Conservation (phyloP, 1,140 invertebrate species). For the Neuroterus valhalla region DNA sequence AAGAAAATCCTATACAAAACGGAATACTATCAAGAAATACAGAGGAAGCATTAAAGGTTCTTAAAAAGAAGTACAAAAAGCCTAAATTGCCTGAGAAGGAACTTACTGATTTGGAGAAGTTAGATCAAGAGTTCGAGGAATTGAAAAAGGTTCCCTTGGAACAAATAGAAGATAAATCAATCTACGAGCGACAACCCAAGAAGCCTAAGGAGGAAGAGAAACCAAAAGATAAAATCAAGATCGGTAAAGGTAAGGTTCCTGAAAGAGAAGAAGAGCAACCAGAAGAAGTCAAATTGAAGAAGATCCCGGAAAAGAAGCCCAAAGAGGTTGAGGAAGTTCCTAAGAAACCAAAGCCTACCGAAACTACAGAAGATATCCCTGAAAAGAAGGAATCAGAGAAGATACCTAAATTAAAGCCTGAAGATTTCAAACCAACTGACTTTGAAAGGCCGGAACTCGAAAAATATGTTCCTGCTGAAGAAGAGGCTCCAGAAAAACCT, state of each 20-base stretch:
- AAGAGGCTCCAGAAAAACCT: conserved; percentile 65
- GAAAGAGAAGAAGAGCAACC: conserved; percentile 71
- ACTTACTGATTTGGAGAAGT: conserved; percentile 73
- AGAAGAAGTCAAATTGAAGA: conserved; percentile 76
- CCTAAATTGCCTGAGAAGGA: conserved; percentile 72
- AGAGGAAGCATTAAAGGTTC: conserved; percentile 79
- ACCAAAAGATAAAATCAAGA: conserved; percentile 63
- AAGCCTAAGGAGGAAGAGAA: conserved; percentile 71
- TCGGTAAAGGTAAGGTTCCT: conserved; percentile 76
- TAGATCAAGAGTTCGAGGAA: conserved; percentile 78
- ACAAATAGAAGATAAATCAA: conserved; percentile 68
- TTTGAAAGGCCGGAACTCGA: conserved; percentile 72
- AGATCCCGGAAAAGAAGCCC: conserved; percentile 70
- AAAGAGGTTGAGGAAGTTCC: conserved; percentile 60
- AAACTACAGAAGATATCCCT: conserved; percentile 55
- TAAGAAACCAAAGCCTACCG: conserved; percentile 58
- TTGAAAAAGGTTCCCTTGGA: conserved; percentile 76
- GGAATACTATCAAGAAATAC: conserved; percentile 82
- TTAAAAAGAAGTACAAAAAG: conserved; percentile 77
- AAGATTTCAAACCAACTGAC: conserved; percentile 72
- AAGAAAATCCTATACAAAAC: conserved; percentile 77
- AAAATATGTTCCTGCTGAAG: conserved; percentile 60
- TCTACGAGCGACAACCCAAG: conserved; percentile 66
- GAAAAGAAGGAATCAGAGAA: conserved; percentile 57
- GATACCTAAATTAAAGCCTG: conserved; percentile 58